Conservation (phyloP, 2,797 vertebrate genomes). For the Manis crassicaudata region DNA sequence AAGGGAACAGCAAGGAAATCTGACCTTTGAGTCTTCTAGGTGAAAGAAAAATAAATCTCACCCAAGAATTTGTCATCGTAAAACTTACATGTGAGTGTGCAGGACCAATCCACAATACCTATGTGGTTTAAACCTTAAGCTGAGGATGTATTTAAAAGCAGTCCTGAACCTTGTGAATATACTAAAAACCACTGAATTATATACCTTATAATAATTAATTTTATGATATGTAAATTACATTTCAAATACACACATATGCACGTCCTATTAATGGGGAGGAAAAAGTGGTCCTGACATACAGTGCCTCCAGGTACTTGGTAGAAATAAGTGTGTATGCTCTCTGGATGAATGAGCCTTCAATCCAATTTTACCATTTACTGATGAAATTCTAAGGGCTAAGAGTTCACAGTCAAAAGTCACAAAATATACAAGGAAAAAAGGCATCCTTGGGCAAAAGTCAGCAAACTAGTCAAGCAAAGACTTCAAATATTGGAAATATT, state of each 20-base stretch:
- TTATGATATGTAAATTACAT: neutral
- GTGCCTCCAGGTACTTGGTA: neutral
- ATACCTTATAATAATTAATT: neutral
- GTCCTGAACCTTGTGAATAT: neutral
- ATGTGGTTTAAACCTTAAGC: neutral
- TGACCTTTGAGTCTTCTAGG: neutral
- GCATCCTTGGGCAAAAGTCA: neutral
- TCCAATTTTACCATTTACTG: neutral
- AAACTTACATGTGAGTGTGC: neutral
- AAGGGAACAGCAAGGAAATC: neutral
- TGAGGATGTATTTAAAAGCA: neutral
- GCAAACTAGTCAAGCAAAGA: neutral
- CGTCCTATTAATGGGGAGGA: neutral
- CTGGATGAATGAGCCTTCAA: neutral
- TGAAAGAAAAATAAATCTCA: conserved; percentile 1
- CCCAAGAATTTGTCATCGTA: neutral
- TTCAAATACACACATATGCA: neutral
- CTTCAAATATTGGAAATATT: conserved; percentile 18
- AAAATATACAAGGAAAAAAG: neutral
- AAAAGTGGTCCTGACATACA: neutral
- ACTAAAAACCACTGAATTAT: neutral
- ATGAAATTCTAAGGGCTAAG: conserved; percentile 41
- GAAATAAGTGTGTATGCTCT: neutral
- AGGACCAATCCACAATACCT: neutral
- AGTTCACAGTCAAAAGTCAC: neutral